Conservation (phyloP, 53 echinoderm and acorn worm genomes). For the Paelopatides confundens region DNA sequence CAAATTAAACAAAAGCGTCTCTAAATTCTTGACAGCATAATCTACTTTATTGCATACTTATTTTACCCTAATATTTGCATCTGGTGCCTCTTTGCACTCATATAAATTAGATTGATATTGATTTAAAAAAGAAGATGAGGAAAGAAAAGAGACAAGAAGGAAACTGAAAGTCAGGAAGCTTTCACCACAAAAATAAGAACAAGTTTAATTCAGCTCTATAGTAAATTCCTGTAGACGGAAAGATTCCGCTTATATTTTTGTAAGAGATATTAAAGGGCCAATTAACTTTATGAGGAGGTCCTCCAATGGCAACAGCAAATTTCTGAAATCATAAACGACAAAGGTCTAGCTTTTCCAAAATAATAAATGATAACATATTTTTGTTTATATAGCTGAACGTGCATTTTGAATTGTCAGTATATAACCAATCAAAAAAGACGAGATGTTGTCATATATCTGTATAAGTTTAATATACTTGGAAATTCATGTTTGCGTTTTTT, state of each 20-base stretch:
- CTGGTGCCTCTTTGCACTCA: neutral
- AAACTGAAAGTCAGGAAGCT: neutral
- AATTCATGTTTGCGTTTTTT: no score
- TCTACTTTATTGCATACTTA: neutral
- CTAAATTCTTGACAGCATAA: neutral
- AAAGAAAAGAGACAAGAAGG: neutral
- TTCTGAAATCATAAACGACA: no score
- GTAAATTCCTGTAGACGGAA: neutral
- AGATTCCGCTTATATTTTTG: neutral
- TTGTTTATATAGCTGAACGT: no score
- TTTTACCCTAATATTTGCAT: conserved; percentile 15
- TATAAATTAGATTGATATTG: conserved; percentile 25
- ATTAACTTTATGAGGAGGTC: no score
- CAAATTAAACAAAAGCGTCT: neutral
- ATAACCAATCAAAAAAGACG: no score
- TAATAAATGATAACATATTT: no score
- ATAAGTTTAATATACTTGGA: no score
- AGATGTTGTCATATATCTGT: no score
- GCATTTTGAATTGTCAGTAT: no score
- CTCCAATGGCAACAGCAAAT: no score
- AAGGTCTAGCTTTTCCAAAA: no score
- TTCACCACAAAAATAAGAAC: conserved; percentile 7
- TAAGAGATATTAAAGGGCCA: no score
- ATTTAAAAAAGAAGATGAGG: neutral
- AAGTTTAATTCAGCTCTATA: conserved; percentile 17